Base-by-base conservation (phyloP, 2,888 invertebrate genomes). In the Himalopsyche japonica region DNA sequence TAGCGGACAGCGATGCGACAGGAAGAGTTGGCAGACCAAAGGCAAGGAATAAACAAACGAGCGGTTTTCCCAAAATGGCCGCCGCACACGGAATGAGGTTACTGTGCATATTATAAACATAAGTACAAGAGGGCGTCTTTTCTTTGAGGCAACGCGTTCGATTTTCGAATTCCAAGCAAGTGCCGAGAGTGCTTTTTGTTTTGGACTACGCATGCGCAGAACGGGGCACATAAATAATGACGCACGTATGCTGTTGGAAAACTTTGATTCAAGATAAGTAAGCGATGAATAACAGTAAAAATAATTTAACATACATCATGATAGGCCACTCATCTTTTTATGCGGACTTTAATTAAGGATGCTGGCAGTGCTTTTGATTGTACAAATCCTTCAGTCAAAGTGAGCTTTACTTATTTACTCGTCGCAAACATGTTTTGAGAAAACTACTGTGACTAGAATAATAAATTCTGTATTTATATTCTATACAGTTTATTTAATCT, bases 1-100 rank as follows among this genome's bases (percentile, higher is more conserved):
- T 70, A 70, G 70, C 70, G 70, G 70, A 70, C 64, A 64, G 64
- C 24, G 27, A 12, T 24, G 64, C 27, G 64, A 24, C 70, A 70
- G 70, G 70, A 70, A 70, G 70, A 70, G 24, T 70, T 27, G 20
- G 70, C 70, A 27, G 70, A 27, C 70, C 70, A 70, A 64, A 24
- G 1, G 24, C 48, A 49, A 48, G 78, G 57, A 47, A 80, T 83
- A 83, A 70, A 70, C 70, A 70, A 57, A 70, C 70, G 70, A 70
- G 82, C 82, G 85, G 84, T 85, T 85, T 86, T 85, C 84, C 85
- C 84, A 85, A 70, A 27, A 81, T 78, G 81, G 78, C 84, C 80
- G 83, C 76, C 47, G 27, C 76, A 34, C 64, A 57, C 80, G 81
- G 80, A 86, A 86, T 86, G 86, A 86, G 86, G 86, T 85, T 86